These are phyloP conservation scores for Corythornis leucogaster DNA, from an alignment of 2,797 vertebrate genomes.

Conservation along the genomic window DNA sequence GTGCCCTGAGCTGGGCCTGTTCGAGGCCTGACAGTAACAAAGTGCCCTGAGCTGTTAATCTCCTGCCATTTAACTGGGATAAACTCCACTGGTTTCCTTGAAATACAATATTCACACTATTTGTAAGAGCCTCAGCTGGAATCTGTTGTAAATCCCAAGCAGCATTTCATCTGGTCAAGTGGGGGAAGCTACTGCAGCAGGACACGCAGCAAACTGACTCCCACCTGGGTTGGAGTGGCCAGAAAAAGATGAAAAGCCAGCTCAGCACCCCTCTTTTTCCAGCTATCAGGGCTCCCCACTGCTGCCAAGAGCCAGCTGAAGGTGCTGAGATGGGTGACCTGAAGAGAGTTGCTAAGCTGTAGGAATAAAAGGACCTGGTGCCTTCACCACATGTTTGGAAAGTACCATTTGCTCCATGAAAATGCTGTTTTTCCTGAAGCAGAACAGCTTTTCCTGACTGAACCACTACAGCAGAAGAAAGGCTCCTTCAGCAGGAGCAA, in stretches of 20 bases:
- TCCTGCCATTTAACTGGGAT: conserved; percentile 56
- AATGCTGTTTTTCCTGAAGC: rapidly evolving
- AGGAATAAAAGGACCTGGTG: background rate
- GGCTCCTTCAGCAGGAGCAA: background rate
- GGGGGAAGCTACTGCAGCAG: background rate
- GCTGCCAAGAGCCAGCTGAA: background rate
- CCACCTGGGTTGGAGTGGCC: background rate
- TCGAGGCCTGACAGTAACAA: background rate
- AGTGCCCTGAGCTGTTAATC: conserved; percentile 59
- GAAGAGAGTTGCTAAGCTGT: background rate
- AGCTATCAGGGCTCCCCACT: background rate
- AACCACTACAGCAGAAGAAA: background rate
- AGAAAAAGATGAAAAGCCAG: background rate
- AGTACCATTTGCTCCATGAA: background rate
- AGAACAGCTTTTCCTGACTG: background rate
- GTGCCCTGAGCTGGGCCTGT: background rate
- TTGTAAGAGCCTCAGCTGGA: conserved; percentile 35
- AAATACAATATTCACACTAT: conserved; percentile 71
- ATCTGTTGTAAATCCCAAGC: conserved; percentile 51
- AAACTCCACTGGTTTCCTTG: conserved; percentile 44
- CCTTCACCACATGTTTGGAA: background rate
- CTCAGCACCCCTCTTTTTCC: background rate
- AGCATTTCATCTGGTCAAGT: conserved; percentile 3
- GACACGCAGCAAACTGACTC: background rate
- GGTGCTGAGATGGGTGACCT: too few species aligned